Evolutionary conservation across 1,140 invertebrate species (phyloP).

Genomic region (Yoshiicerus persimilis): DNA sequence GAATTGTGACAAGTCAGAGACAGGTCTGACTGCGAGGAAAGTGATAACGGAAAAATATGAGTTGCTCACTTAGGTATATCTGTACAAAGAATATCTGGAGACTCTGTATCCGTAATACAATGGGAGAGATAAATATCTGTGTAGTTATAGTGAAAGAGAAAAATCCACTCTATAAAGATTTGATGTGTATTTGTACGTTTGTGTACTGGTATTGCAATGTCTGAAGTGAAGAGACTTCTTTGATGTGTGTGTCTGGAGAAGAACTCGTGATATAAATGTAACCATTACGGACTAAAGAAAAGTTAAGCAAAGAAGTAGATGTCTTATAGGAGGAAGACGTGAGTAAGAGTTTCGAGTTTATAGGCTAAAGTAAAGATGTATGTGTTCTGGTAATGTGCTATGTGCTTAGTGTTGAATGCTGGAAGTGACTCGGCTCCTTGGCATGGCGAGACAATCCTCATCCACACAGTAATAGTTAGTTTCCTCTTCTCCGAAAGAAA

Average conservation of each 20-base stretch:
- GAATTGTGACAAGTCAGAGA: constrained; percentile 12
- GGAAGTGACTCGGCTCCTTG: neutral
- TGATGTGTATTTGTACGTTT: neutral
- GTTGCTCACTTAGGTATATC: neutral
- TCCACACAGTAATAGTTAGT: neutral
- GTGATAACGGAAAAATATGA: constrained; percentile 20
- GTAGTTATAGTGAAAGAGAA: neutral
- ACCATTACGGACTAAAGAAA: neutral
- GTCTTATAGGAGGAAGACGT: neutral
- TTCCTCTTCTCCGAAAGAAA: constrained; percentile 16
- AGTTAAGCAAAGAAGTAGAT: neutral
- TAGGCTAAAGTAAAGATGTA: constrained; percentile 14
- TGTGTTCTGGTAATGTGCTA: neutral
- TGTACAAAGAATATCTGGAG: neutral
- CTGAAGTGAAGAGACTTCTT: neutral
- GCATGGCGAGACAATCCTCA: neutral
- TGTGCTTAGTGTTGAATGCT: neutral
- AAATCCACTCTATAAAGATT: neutral
- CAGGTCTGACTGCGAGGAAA: neutral
- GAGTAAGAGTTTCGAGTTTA: neutral
- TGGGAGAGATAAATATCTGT: neutral
- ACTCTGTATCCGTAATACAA: neutral
- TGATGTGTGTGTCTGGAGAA: neutral
- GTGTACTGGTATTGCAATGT: neutral
- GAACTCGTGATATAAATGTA: neutral